Conservation (phyloP, 2,113 vertebrate species). For the Myotis brandtii region DNA sequence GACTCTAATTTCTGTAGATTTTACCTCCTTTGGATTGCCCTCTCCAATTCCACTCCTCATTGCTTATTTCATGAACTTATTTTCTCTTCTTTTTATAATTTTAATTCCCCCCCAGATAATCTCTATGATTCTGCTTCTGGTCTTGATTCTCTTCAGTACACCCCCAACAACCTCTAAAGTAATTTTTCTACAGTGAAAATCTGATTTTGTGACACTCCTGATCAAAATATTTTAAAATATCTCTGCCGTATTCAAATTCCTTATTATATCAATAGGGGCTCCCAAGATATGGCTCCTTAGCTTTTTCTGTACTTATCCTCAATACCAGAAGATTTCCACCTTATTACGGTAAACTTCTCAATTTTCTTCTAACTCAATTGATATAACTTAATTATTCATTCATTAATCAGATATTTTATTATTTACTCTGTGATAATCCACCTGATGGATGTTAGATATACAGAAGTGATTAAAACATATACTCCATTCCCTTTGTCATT, state of each 20-base stretch:
- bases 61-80: neutral
- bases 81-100: neutral
- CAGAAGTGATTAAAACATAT: neutral
- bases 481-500: neutral
- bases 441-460: neutral
- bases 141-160: neutral
- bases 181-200: neutral
- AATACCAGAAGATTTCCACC: neutral
- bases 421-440: neutral
- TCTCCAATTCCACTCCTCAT: neutral
- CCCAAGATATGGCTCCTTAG: neutral
- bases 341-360: neutral
- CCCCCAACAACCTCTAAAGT: neutral
- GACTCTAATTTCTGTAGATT: neutral
- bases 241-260: neutral
- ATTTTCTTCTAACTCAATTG: neutral
- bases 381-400: neutral
- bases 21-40: neutral
- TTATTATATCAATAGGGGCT: neutral
- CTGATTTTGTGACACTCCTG: neutral
- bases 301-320: neutral
- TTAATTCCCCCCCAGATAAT: neutral
- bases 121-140: neutral
- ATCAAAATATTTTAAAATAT: neutral
- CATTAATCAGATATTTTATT: neutral